A percentile compares a stretch with the other conserved stretches of the same genome.
Evolutionary conservation across 1,140 invertebrate species (phyloP).

Genomic region (Chrysomallon squamiferum): DNA sequence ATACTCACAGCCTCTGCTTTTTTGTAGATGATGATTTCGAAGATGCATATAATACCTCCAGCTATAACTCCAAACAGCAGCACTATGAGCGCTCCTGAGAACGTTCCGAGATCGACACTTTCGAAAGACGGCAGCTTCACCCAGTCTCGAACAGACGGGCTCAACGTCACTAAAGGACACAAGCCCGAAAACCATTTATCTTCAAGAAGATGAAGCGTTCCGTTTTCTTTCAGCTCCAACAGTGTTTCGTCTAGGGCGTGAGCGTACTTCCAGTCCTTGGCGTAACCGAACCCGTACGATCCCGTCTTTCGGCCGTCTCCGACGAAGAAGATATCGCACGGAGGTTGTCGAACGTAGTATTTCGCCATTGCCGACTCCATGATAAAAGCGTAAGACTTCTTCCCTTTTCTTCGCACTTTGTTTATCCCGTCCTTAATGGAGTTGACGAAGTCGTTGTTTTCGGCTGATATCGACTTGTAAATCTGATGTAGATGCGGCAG

Average conservation of each 20-base stretch:
- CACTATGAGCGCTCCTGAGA: slow-evolving; percentile 42
- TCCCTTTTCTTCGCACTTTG: slow-evolving; percentile 23
- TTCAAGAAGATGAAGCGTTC: slow-evolving; percentile 27
- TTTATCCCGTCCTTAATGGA: slow-evolving; percentile 35
- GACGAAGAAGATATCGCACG: slow-evolving; percentile 38
- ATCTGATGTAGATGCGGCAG: slow-evolving; percentile 16
- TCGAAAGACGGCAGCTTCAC: slow-evolving; percentile 25
- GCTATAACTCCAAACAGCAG: slow-evolving; percentile 32
- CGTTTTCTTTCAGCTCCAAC: slow-evolving; percentile 28
- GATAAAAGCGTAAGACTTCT: slow-evolving; percentile 92
- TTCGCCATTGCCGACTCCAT: slow-evolving; percentile 91
- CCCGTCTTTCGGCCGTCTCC: slow-evolving; percentile 26
- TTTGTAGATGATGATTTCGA: slow-evolving; percentile 38
- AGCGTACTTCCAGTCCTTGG: slow-evolving; percentile 1
- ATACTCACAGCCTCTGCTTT: slow-evolving; percentile 32
- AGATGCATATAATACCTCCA: slow-evolving; percentile 28
- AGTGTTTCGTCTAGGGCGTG: slow-evolving; percentile 24
- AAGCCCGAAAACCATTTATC: slow-evolving; percentile 37
- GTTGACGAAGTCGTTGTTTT: slow-evolving; percentile 11
- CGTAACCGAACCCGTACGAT: slow-evolving; percentile 30
- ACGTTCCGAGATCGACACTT: slow-evolving; percentile 36
- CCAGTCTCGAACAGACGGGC: slow-evolving; percentile 15
- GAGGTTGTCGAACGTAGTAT: slow-evolving; percentile 28
- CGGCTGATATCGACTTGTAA: slow-evolving; percentile 9
- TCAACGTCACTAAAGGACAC: slow-evolving; percentile 26